Conservation (phyloP, 2,113 vertebrate genomes). For the Tapirus terrestris region DNA sequence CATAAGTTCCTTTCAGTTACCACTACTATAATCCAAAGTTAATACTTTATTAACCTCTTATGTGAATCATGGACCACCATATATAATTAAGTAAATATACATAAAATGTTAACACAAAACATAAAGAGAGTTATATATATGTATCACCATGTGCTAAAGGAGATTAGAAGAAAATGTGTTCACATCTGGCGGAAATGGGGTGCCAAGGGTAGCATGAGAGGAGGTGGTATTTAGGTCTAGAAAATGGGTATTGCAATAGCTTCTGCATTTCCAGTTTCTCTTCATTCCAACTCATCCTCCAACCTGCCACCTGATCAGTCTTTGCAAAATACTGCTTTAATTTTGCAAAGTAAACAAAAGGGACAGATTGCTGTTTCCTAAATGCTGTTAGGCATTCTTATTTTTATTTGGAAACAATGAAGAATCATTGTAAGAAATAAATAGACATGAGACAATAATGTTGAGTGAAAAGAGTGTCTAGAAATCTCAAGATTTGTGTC, state of each 20-base stretch:
- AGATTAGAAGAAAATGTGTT: neutral
- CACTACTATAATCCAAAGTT: neutral
- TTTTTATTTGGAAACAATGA: neutral
- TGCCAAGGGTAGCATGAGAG: neutral
- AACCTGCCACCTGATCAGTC: neutral
- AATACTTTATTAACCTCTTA: neutral
- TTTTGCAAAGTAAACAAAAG: neutral
- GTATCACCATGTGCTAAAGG: neutral
- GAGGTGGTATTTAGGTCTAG: neutral
- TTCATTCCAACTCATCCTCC: neutral
- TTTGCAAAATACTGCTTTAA: neutral
- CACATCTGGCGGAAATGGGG: neutral
- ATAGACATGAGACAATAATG: neutral
- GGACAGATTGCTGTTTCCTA: neutral
- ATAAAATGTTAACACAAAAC: neutral
- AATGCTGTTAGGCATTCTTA: neutral
- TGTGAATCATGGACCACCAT: neutral
- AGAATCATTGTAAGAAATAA: neutral
- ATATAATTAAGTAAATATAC: neutral
- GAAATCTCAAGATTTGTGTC: neutral
- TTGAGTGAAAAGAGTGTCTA: neutral
- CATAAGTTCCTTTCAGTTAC: neutral
- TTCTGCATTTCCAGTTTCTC: neutral
- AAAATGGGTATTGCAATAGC: neutral
- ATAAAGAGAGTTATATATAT: too few species aligned